Evolutionary conservation across 2,113 vertebrate genomes (phyloP).

Genomic region (Xyliphius kryptos): DNA sequence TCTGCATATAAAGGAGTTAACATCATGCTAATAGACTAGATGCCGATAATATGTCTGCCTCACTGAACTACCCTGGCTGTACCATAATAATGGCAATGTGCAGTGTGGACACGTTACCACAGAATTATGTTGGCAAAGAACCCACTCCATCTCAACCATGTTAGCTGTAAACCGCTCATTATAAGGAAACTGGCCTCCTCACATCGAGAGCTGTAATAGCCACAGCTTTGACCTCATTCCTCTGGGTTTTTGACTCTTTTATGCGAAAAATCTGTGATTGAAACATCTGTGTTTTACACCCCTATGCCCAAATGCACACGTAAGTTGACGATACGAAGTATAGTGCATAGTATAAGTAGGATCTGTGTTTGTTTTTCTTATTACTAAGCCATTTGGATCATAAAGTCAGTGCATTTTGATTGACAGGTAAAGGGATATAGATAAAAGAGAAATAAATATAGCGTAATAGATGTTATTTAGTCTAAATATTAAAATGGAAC

Average conservation of each 20-base stretch:
- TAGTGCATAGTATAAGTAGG: conserved; percentile 19
- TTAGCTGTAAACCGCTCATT: conserved; percentile 59
- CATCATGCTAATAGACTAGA: not conserved
- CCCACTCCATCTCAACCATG: conserved; percentile 48
- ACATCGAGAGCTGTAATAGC: conserved; percentile 50
- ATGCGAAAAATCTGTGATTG: conserved; percentile 75
- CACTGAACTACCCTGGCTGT: not conserved
- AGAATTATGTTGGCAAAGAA: conserved; percentile 23
- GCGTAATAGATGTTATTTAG: too few relatives aligned
- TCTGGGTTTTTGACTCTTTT: conserved; percentile 60
- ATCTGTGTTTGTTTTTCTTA: conserved; percentile 42
- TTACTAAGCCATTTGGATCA: conserved; percentile 32
- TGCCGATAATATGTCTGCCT: not conserved
- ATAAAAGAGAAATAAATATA: too few relatives aligned
- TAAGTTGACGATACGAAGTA: too few relatives aligned
- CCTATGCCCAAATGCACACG: conserved; percentile 4
- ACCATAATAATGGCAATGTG: not conserved
- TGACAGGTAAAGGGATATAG: too few relatives aligned
- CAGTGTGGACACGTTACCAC: conserved; percentile 1
- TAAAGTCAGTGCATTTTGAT: too few relatives aligned
- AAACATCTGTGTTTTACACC: conserved; percentile 57
- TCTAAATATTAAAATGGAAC: too few relatives aligned
- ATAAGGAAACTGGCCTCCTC: conserved; percentile 53
- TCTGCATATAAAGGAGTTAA: not conserved
- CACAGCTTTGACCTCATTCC: conserved; percentile 68